Evolutionary conservation across 2,113 vertebrate genomes (phyloP).

Genomic region (Dromiciops gliroides): DNA sequence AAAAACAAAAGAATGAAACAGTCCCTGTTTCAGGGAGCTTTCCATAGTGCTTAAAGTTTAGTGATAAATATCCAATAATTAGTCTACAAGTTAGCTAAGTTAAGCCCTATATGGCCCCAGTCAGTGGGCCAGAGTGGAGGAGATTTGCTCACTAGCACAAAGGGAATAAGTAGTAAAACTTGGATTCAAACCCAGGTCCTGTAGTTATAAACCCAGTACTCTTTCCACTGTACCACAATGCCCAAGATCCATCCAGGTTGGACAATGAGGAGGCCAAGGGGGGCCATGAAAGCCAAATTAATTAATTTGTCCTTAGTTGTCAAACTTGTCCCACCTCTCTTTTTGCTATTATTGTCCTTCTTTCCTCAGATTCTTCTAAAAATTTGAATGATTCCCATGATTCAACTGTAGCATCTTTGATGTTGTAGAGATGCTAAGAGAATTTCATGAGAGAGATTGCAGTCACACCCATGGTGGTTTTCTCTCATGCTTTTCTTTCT

Average conservation of each 20-base stretch:
- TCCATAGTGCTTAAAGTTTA: not conserved
- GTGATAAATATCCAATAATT: not conserved
- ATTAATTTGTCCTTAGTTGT: not conserved
- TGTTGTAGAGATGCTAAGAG: no score
- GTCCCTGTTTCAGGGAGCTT: not conserved
- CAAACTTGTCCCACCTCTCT: no score
- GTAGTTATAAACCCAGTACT: not conserved
- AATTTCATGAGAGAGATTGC: no score
- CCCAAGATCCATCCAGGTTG: no score
- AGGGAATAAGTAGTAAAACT: no score
- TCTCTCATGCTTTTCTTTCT: no score
- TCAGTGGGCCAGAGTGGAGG: no score
- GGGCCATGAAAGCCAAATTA: not conserved
- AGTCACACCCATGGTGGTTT: not conserved
- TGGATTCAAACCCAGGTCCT: not conserved
- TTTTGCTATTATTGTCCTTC: not conserved
- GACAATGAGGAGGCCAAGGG: no score
- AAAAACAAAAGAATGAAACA: not conserved
- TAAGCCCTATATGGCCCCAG: not conserved
- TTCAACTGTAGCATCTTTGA: no score
- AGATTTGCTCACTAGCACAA: not conserved
- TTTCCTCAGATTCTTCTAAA: not conserved
- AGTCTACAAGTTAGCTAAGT: not conserved
- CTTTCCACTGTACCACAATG: not conserved
- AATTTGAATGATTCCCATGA: no score